phyloP scores from a whole-genome alignment of 2,888 invertebrate genomes.

The Ormyrus labotus region DNA sequence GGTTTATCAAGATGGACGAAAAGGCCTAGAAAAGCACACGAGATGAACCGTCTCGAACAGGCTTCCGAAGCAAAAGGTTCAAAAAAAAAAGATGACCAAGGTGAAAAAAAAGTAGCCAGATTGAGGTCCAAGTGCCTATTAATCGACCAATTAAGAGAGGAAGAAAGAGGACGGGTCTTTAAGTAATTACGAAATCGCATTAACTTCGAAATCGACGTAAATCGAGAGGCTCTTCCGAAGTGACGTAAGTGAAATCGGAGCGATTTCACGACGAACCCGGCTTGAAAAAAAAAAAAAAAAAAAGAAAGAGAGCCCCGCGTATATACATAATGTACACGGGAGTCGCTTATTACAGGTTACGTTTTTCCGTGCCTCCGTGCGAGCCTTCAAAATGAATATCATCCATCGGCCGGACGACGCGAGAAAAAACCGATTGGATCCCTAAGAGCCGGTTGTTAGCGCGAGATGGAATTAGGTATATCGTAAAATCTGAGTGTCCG shows the following conservation, averaged over 20 bases:
- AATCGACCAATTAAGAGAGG: conserved; percentile 48
- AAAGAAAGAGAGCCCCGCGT: not conserved
- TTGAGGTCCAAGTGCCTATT: conserved; percentile 24
- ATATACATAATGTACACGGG: not conserved
- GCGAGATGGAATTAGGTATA: conserved; percentile 18
- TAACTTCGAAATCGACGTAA: conserved; percentile 45
- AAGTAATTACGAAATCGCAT: conserved; percentile 50
- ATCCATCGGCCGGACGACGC: not conserved
- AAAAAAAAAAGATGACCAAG: conserved; percentile 11
- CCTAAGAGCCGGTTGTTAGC: conserved; percentile 1
- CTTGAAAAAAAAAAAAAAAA: not conserved
- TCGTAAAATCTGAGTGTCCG: conserved; percentile 32
- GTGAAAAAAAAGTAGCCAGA: conserved; percentile 2
- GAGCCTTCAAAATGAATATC: conserved; percentile 36
- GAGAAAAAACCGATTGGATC: conserved; percentile 22
- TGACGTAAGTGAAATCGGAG: conserved; percentile 46
- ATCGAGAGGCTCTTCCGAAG: conserved; percentile 16
- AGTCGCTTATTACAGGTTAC: conserved; percentile 27
- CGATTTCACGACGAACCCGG: conserved; percentile 23
- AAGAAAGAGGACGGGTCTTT: conserved; percentile 27
- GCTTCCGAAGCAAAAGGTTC: not conserved
- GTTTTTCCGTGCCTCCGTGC: not conserved
- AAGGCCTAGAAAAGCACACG: no score
- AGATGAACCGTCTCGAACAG: no score
- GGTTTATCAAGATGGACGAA: no score